A percentile compares a stretch with the other conserved stretches of the same genome.
phyloP scores from a whole-genome alignment of 2,113 vertebrate species.

The Lucifuga dentata region DNA sequence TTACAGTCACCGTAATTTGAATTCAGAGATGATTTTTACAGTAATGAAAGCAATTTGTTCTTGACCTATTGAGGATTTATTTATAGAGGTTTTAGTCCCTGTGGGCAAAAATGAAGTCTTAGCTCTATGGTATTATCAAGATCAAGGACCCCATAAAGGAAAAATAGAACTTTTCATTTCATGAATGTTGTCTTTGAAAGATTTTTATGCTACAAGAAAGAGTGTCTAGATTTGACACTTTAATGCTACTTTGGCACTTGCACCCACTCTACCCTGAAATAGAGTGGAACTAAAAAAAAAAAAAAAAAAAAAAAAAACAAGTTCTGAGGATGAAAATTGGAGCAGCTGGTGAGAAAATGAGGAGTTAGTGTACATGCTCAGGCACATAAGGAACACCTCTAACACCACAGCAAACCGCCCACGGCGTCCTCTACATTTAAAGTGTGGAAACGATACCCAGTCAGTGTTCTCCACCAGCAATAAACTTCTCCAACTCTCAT shows the following conservation, averaged over 20 bases:
- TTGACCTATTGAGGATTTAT: no score
- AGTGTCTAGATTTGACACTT: background rate
- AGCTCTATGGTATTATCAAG: background rate
- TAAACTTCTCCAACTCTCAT: slow-evolving; percentile 20
- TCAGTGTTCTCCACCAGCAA: slow-evolving; percentile 26
- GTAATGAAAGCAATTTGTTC: no score
- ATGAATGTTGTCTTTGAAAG: background rate
- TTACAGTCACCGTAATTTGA: no score
- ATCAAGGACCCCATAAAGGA: background rate
- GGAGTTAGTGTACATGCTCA: slow-evolving; percentile 10
- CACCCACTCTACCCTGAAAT: slow-evolving; percentile 15
- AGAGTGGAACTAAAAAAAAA: background rate
- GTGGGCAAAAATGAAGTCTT: background rate
- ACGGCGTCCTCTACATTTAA: slow-evolving; percentile 24
- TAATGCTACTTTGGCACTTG: no score
- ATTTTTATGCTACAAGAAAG: background rate
- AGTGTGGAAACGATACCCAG: slow-evolving; percentile 25
- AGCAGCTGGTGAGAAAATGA: slow-evolving; percentile 18
- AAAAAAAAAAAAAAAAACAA: no score
- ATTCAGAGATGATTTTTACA: no score
- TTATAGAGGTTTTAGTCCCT: background rate
- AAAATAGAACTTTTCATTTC: background rate
- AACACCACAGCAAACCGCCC: slow-evolving; percentile 19
- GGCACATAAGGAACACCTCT: slow-evolving; percentile 8
- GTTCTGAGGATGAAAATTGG: slow-evolving; percentile 31